These are phyloP conservation scores for Pseudoatta argentina DNA, from an alignment of 1,140 invertebrate genomes.

Conservation along the genomic window DNA sequence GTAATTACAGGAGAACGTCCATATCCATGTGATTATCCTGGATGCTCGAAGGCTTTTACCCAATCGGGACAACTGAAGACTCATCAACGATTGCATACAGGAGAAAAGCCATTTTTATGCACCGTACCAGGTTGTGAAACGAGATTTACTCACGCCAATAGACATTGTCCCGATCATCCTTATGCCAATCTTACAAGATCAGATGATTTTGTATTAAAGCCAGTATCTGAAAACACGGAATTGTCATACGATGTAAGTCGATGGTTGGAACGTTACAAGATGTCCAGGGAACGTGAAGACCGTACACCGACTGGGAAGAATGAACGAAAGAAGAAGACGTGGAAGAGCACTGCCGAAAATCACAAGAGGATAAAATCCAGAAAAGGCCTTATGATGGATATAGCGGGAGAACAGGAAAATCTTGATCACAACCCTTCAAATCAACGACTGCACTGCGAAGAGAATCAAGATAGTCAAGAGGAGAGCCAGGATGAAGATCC, in stretches of 20 bases:
- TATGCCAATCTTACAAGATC: slow-evolving; percentile 87
- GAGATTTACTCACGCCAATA: slow-evolving; percentile 93
- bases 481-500: slow-evolving; percentile 85
- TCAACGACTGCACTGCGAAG: slow-evolving; percentile 80
- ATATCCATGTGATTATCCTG: slow-evolving; percentile 92
- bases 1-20: slow-evolving; percentile 90
- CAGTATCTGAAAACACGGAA: slow-evolving; percentile 86
- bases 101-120: slow-evolving; percentile 94
- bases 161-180: slow-evolving; percentile 91
- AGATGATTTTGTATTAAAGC: slow-evolving; percentile 87
- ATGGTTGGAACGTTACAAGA: slow-evolving; percentile 88
- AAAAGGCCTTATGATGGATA: slow-evolving; percentile 84
- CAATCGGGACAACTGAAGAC: slow-evolving; percentile 95
- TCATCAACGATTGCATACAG: slow-evolving; percentile 93
- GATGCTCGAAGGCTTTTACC: slow-evolving; percentile 92
- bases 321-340: slow-evolving; percentile 83
- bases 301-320: slow-evolving; percentile 85
- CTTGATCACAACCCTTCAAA: slow-evolving; percentile 77
- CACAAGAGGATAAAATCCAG: slow-evolving; percentile 82
- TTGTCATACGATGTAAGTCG: slow-evolving; percentile 87
- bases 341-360: slow-evolving; percentile 81
- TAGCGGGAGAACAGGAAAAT: slow-evolving; percentile 82
- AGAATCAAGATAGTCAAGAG: slow-evolving; percentile 80
- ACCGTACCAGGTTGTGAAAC: slow-evolving; percentile 89
- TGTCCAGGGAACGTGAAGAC: slow-evolving; percentile 85